A percentile compares a stretch with the other conserved stretches of the same genome.
Evolutionary conservation across 2,888 invertebrate species (phyloP).

Genomic region (Gymnosoma rotundatum): DNA sequence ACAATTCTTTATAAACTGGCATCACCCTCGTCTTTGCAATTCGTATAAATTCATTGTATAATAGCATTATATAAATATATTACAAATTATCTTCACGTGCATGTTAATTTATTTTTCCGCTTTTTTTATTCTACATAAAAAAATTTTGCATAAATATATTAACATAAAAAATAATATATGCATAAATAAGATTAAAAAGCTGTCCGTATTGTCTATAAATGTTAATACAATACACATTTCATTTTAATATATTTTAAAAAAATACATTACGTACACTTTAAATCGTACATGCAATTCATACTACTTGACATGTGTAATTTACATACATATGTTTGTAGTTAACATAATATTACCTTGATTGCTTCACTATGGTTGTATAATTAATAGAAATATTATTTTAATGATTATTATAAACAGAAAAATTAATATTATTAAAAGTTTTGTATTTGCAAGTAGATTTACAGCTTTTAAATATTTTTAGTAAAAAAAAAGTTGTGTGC

Average conservation of each 20-base stretch:
- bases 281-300: background rate
- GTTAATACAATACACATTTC: constrained; percentile 35
- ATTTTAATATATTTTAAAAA: constrained; percentile 38
- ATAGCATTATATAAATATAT: constrained; percentile 38
- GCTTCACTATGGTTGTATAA: too few species aligned
- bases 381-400: too few species aligned
- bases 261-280: constrained; percentile 5
- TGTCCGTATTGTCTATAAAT: constrained; percentile 45
- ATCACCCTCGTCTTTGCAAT: background rate
- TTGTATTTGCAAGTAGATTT: too few species aligned
- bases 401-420: too few species aligned
- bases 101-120: constrained; percentile 44
- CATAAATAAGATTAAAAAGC: constrained; percentile 45
- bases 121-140: constrained; percentile 22
- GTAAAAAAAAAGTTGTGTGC: too few species aligned
- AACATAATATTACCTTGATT: too few species aligned
- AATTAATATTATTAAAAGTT: too few species aligned
- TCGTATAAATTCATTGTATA: background rate
- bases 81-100: constrained; percentile 59
- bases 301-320: background rate
- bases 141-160: constrained; percentile 45
- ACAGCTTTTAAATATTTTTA: too few species aligned
- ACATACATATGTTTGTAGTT: background rate
- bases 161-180: constrained; percentile 11
- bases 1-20: background rate